Evolutionary conservation across 53 echinoderm and acorn worm species (phyloP).

Genomic region (Echinometra lucunter): DNA sequence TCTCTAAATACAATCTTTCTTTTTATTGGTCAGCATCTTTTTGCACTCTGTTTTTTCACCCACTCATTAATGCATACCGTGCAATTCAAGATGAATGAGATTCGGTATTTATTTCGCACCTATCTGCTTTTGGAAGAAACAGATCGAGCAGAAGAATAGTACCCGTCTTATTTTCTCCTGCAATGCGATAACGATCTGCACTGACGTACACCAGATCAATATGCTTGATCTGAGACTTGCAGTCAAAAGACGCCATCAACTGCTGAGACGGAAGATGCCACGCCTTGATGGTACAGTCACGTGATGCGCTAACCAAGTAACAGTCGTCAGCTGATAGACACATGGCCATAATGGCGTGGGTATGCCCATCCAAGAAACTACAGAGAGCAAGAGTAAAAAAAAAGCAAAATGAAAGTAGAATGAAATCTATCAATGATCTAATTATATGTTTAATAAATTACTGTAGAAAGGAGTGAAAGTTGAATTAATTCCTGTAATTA

Average conservation of each 20-base stretch:
- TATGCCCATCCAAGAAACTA: conserved; percentile 66
- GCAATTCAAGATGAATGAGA: not conserved
- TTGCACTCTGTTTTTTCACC: too few relatives aligned
- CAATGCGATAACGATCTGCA: conserved; percentile 74
- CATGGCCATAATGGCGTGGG: conserved; percentile 84
- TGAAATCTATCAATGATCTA: not conserved
- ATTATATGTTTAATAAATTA: not conserved
- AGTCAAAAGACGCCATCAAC: conserved; percentile 86
- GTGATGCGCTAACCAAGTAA: conserved; percentile 85
- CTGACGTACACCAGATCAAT: conserved; percentile 69
- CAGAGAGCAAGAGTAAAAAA: not conserved
- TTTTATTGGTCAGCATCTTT: too few relatives aligned
- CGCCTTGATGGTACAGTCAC: conserved; percentile 90
- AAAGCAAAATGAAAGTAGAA: not conserved
- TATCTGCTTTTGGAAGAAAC: conserved; percentile 68
- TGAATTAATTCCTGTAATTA: too few relatives aligned
- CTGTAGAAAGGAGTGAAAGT: too few relatives aligned
- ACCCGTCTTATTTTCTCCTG: conserved; percentile 84
- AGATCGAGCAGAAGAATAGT: conserved; percentile 81
- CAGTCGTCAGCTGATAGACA: conserved; percentile 78
- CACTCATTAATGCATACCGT: too few relatives aligned
- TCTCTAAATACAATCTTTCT: too few relatives aligned
- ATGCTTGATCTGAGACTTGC: conserved; percentile 86
- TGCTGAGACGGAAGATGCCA: conserved; percentile 76
- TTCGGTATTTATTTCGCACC: not conserved